Percentiles rank a stretch among this genome's conserved stretches.
Conservation (phyloP, 2,797 vertebrate species). For the Tenualosa ilisha region DNA sequence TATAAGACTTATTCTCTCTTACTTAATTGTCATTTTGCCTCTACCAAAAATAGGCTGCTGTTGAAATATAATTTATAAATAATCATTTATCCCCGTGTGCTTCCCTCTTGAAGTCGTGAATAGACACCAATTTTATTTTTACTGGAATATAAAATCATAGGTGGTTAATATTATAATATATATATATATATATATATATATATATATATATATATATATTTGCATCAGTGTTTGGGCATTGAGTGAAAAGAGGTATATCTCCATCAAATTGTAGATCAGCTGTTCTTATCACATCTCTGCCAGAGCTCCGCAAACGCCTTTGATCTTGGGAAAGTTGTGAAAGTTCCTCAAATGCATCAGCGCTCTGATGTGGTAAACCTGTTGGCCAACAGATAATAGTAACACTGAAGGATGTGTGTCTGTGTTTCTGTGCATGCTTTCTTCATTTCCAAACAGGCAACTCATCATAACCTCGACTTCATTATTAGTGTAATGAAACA, state of each 20-base stretch:
- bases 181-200: too few species aligned
- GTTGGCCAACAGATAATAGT: not conserved
- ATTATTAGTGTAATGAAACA: not conserved
- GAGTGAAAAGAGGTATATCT: not conserved
- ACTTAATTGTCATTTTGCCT: too few species aligned
- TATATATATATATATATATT: too few species aligned
- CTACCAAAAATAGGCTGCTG: too few species aligned
- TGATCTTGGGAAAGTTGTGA: not conserved
- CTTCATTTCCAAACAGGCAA: too few species aligned
- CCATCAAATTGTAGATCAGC: not conserved
- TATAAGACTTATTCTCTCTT: not conserved
- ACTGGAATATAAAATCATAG: not conserved
- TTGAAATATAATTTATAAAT: too few species aligned
- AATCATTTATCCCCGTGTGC: too few species aligned
- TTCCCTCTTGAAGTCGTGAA: not conserved
- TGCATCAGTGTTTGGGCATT: not conserved
- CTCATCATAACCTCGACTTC: not conserved
- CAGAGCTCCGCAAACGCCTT: not conserved
- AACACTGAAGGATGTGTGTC: not conserved
- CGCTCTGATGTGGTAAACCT: not conserved
- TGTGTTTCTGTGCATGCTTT: not conserved
- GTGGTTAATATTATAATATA: not conserved
- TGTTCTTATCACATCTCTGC: not conserved
- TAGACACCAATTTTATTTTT: not conserved
- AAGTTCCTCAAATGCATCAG: not conserved